Conservation (phyloP, 2,113 vertebrate species). For the Prionailurus bengalensis region DNA sequence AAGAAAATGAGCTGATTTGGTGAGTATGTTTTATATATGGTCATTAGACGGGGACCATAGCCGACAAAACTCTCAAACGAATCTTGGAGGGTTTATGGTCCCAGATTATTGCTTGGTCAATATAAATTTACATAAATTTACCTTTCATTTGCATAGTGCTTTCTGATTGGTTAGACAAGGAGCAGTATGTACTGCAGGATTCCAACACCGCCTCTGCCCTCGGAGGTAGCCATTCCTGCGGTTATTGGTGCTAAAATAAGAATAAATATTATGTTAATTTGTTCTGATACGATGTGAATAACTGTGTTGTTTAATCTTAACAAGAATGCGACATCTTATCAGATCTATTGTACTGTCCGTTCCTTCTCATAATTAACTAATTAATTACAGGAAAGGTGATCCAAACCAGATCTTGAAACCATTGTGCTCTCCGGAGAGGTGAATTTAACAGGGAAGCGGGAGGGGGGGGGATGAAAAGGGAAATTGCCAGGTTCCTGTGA, state of each 20-base stretch:
- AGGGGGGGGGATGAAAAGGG: slow-evolving; percentile 81
- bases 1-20: slow-evolving; percentile 65
- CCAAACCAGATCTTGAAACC: slow-evolving; percentile 80
- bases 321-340: slow-evolving; percentile 84
- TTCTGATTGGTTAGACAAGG: slow-evolving; percentile 75
- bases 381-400: slow-evolving; percentile 84
- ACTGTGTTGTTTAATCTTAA: slow-evolving; percentile 85
- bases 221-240: slow-evolving; percentile 83
- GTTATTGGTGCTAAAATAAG: slow-evolving; percentile 89
- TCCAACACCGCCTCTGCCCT: slow-evolving; percentile 71
- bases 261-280: slow-evolving; percentile 81
- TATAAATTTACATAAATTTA: slow-evolving; percentile 67
- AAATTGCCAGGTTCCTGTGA: slow-evolving; percentile 75
- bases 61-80: slow-evolving; percentile 14
- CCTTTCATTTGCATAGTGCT: slow-evolving; percentile 79
- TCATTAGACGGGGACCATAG: slow-evolving; percentile 59
- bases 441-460: slow-evolving; percentile 73
- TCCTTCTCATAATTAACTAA: slow-evolving; percentile 85
- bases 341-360: slow-evolving; percentile 85
- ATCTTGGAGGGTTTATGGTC: slow-evolving; percentile 68
- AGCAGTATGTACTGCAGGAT: slow-evolving; percentile 64
- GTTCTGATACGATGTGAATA: slow-evolving; percentile 84
- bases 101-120: slow-evolving; percentile 75
- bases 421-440: slow-evolving; percentile 76
- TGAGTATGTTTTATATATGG: slow-evolving; percentile 69